Base-by-base conservation (phyloP, 2,888 invertebrate genomes). In the Seira musarum region DNA sequence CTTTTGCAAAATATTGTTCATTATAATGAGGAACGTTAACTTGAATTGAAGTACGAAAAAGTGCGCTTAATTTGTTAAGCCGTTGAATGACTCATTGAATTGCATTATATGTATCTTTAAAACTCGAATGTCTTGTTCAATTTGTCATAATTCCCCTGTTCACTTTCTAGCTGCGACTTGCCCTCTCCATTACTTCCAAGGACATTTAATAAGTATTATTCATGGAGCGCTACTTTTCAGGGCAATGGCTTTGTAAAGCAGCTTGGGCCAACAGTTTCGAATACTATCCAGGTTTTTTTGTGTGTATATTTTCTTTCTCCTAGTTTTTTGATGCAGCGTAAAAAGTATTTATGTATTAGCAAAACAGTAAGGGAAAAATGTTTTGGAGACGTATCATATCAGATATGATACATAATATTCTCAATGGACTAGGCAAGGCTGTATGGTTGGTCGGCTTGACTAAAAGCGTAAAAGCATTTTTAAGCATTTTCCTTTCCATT, bases 361-460 rank as follows among this genome's bases (percentile, higher is more conserved):
- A 5, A 40, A 40, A 40, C 30, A 64, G 30, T n/a, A 49, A 71
- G 10, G 35, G 64, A 72, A 40, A 17, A 49, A 49, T 49, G 17
- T 49, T 49, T 13, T 30, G 30, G 30, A 30, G 30, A 5, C 30
- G 30, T 8, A 49, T 49, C 49, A n/a, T 49, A 49, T 49, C 49
- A 2, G 49, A n/a, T n/a, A 49, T 49, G 49, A 49, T 69, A 40
- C 35, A 22, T 21, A 70, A 61, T 70, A 61, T 70, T 70, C 70
- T 35, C 70, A 40, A 40, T 2, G 70, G 70, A 60, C 70, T 40
- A 30, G 30, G 30, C 3, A 30, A 30, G 30, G 8, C n/a, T n/a
- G 30, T 30, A 30, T 30, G 30, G 30, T 46, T 21, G 30, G 30
- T 46, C 46, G 30, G 3, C 49, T 49, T 8, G 49, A 49, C 49